A percentile compares a stretch with the other conserved stretches of the same genome.
Evolutionary conservation across 2,888 invertebrate genomes (phyloP).

Genomic region (Eupithecia insigniata): DNA sequence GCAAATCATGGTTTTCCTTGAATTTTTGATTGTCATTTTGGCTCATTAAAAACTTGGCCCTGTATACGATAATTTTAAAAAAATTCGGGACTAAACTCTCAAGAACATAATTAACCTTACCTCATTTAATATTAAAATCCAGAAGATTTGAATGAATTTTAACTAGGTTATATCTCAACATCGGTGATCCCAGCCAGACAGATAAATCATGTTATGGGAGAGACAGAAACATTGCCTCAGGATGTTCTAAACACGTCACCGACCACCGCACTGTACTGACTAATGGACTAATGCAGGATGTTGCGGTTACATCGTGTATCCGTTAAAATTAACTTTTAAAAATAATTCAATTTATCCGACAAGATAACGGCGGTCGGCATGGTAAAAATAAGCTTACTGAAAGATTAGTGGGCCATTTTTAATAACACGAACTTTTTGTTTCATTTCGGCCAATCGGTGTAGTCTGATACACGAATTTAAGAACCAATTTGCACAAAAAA

Average conservation of each 20-base stretch:
- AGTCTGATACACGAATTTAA: no score
- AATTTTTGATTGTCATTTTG: background rate
- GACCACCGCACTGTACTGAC: background rate
- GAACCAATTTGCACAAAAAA: no score
- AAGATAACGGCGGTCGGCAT: background rate
- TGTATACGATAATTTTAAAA: no score
- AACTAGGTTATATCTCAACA: background rate
- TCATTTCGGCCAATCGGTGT: no score
- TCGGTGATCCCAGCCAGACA: background rate
- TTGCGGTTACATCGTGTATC: background rate
- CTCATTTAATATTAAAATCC: background rate
- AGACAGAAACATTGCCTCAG: slow-evolving; percentile 3
- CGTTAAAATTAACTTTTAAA: background rate
- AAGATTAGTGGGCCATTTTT: no score
- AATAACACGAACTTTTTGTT: no score
- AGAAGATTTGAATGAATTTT: background rate
- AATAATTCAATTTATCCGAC: background rate
- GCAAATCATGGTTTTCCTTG: background rate
- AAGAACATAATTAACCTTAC: background rate
- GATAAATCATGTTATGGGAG: background rate
- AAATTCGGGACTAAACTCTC: background rate
- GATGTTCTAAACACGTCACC: slow-evolving; percentile 21
- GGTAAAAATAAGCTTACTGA: background rate
- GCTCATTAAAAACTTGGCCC: no score
- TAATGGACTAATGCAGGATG: slow-evolving; percentile 4